Conservation (phyloP, 92 coral and sea anemone genomes). For the Epizoanthus scotinus region DNA sequence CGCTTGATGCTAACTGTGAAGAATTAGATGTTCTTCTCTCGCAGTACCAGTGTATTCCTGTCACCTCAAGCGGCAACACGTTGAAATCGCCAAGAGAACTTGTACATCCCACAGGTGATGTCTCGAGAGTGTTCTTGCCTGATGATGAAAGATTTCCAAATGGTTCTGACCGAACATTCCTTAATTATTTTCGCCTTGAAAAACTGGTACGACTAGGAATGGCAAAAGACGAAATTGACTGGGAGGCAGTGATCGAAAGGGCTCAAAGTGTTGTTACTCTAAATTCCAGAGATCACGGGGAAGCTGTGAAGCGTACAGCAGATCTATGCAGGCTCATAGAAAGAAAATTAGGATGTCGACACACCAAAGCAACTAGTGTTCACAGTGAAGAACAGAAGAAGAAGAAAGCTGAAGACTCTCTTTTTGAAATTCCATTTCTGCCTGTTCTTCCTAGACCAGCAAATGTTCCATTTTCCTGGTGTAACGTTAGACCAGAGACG, state of each 20-base stretch:
- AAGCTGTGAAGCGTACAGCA: constrained; percentile 52
- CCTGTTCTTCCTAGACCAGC: constrained; percentile 65
- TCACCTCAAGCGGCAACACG: constrained; percentile 51
- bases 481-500: constrained; percentile 16
- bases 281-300: constrained; percentile 19
- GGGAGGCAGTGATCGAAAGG: constrained; percentile 71
- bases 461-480: constrained; percentile 69
- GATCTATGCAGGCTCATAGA: constrained; percentile 47
- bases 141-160: constrained; percentile 71
- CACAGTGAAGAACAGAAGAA: not conserved
- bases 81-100: constrained; percentile 57
- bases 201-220: constrained; percentile 75
- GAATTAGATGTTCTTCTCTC: constrained; percentile 36
- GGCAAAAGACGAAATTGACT: constrained; percentile 64
- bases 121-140: constrained; percentile 53
- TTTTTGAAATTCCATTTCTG: constrained; percentile 48
- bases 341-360: constrained; percentile 30
- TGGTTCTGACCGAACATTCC: constrained; percentile 50
- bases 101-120: constrained; percentile 58
- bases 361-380: not conserved
- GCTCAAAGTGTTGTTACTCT: constrained; percentile 57
- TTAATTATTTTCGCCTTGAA: constrained; percentile 35
- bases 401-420: not conserved
- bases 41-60: constrained; percentile 64
- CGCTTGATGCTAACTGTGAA: constrained; percentile 38